phyloP scores from a whole-genome alignment of 2,888 invertebrate genomes.

The Metalampra italica region DNA sequence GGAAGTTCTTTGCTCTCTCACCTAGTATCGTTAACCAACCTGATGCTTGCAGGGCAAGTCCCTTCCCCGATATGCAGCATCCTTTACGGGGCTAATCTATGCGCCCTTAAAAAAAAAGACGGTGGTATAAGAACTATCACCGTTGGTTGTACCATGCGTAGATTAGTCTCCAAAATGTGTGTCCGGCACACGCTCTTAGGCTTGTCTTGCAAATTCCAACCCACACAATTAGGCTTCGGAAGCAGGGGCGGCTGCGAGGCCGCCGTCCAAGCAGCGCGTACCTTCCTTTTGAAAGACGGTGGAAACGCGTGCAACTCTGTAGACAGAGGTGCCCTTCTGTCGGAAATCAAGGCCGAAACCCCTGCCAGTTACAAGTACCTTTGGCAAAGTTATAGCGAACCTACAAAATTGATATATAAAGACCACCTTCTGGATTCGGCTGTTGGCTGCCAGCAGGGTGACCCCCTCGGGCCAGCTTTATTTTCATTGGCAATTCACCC shows the following conservation, averaged over 20 bases:
- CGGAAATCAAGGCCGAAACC: background rate
- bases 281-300: background rate
- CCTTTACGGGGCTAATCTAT: background rate
- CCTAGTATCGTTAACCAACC: background rate
- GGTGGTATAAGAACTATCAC: slow-evolving; percentile 1
- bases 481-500: background rate
- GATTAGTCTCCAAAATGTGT: background rate
- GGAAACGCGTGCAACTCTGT: background rate
- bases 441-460: slow-evolving; percentile 4
- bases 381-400: background rate
- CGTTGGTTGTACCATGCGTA: background rate
- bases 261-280: background rate
- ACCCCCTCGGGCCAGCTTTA: background rate
- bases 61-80: background rate
- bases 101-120: slow-evolving; percentile 4
- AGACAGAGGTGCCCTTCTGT: background rate
- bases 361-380: background rate
- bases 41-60: background rate
- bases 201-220: background rate
- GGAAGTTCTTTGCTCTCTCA: too few relatives aligned
- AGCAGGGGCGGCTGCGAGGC: background rate
- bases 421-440: background rate
- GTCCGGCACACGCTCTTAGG: background rate
- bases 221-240: background rate
- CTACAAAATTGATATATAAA: background rate